Evolutionary conservation across 1,140 invertebrate species (phyloP), one percentile per base, ranked within the genome.

Genomic region (Pseudomyrmex cubaensis): DNA sequence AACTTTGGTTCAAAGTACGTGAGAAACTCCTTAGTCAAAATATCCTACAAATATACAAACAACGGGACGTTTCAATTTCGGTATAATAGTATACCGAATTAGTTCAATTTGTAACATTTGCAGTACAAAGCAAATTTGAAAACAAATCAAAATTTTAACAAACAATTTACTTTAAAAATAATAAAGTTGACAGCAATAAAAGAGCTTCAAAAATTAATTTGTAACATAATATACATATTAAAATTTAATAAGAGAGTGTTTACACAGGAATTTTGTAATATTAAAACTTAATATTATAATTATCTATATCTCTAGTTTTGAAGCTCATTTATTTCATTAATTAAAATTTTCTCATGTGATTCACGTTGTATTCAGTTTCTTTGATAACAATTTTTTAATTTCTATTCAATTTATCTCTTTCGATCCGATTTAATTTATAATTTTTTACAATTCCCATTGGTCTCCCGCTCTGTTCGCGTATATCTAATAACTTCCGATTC

Each of bases 11-110:
- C 44, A 80, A 77, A 83, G 82, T 64, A 57, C 73, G 25, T 44
- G 59, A 35, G 78, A 12, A 82, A 82, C 78, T 35, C 3, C 35
- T 82, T 82, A 74, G 72, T 75, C 78, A 82, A 75, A 82, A 75
- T 75, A 82, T 17, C 59, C 20, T n/a, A 56, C 56, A 76, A 87
- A 72, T 67, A 73, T 50, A 10, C 52, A 25, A 13, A 22, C 13
- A 5, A n/a, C 50, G 25, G 9, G 54, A 67, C 25, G 73, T 77
- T 86, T 87, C 86, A 73, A 83, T 87, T 80, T 72, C 48, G 20
- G 12, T 22, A 80, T 25, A 80, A 80, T 61, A 12, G 20, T 20
- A 20, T 20, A 20, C 20, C 20, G 20, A 10, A 78, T 78, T 78
- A 80, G 25, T 59, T 46, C 15, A 70, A 57, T 59, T 1, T 78